Evolutionary conservation across 2,113 vertebrate species (phyloP).

Genomic region (Nerophis ophidion): DNA sequence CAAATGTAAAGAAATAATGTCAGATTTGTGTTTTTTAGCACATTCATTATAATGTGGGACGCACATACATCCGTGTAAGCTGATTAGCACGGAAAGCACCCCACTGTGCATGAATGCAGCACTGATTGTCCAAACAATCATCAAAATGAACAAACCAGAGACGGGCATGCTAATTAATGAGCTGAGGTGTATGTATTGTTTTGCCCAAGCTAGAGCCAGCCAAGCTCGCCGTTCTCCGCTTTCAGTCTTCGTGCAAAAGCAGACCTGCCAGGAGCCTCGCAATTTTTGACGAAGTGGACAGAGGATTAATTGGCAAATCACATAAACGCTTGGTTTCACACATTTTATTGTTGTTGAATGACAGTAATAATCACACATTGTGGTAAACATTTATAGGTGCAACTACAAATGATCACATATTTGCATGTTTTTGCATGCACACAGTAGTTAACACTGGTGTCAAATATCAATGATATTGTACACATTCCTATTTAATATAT

Average conservation of each 20-base stretch:
- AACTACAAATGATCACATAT: not conserved
- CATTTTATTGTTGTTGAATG: not conserved
- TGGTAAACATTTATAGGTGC: not conserved
- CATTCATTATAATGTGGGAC: not conserved
- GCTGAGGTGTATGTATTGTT: constrained; percentile 1
- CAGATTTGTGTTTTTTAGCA: no score
- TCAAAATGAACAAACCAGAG: constrained; percentile 1
- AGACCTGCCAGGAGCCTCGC: not conserved
- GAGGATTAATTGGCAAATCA: not conserved
- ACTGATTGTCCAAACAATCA: not conserved
- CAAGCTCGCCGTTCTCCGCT: not conserved
- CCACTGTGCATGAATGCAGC: not conserved
- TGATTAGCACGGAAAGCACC: not conserved
- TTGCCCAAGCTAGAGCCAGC: not conserved
- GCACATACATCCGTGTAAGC: not conserved
- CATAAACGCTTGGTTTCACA: not conserved
- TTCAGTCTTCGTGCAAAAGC: not conserved
- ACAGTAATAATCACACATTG: not conserved
- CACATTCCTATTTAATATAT: not conserved
- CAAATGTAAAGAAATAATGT: no score
- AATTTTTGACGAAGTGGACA: not conserved
- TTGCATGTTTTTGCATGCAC: no score
- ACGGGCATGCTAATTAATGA: constrained; percentile 1
- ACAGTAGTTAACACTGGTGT: no score
- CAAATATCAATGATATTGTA: not conserved